Base-by-base conservation (phyloP, 2,888 invertebrate species). In the Ephialtes manifestator region DNA sequence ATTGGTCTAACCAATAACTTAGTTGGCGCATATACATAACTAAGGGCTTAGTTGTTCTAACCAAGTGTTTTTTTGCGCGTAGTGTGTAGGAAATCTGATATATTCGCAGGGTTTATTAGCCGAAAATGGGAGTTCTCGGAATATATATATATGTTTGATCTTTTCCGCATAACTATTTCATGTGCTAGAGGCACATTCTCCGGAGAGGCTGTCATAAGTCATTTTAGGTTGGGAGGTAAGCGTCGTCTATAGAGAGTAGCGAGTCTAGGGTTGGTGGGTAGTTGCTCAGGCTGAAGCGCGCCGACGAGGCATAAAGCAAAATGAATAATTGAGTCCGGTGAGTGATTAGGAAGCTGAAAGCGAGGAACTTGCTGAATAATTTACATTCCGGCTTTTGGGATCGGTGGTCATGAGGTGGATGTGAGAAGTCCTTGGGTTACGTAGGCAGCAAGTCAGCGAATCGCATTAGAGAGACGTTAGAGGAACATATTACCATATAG, bases 261-360 rank as follows among this genome's bases (percentile, higher is more conserved):
- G 20, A 39, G 39, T 65, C 18, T 20, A 43, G 65, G 46, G 24
- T 46, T 68, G 24, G 68, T 24, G 3, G 68, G 48, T 28, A 46
- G 46, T 48, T 48, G 28, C 46, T 68, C 68, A 46, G 46, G 28
- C 46, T 46, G 43, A 43, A 43, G 20, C 39, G 48, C 76, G 76
- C 60, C 74, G 76, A 67, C 74, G 74, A 75, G 58, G 58, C 70
- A 83, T 84, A 87, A 86, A 90, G 87, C 87, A 83, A 86, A 87
- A 89, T 90, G 90, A 87, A 89, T 92, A 91, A 92, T 92, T 90
- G 87, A 88, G 88, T 83, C 83, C 80, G 86, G 86, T 91, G 90
- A 92, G 90, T 91, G 92, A 92, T 92, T 92, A 91, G 89, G 90
- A 89, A 89, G 90, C 88, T 89, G 60, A 60, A 53, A 75, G 72